phyloP scores from a whole-genome alignment of 2,797 vertebrate genomes.

The Carapus acus region DNA sequence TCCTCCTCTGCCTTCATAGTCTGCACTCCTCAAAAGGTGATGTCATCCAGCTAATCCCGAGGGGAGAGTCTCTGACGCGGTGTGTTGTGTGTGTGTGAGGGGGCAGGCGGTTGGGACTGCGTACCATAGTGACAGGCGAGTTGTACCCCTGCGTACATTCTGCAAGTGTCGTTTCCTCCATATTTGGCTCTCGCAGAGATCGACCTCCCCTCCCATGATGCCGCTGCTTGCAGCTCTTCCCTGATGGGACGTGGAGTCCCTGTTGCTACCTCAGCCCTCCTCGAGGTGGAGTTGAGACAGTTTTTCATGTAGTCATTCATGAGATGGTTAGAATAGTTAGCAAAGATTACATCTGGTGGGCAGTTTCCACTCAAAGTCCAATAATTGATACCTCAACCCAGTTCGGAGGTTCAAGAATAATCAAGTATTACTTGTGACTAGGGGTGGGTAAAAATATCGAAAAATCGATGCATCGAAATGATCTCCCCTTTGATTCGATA shows the following conservation, averaged over 20 bases:
- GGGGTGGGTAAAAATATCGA: too few species aligned
- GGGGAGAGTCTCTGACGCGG: slow-evolving; percentile 13
- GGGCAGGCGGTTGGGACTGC: not conserved
- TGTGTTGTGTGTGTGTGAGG: slow-evolving; percentile 9
- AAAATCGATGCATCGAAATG: too few species aligned
- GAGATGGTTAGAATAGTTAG: too few species aligned
- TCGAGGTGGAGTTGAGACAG: not conserved
- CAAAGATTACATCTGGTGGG: too few species aligned
- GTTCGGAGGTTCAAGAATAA: too few species aligned
- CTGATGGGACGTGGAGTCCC: not conserved
- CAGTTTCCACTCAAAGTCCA: too few species aligned
- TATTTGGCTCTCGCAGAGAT: slow-evolving; percentile 58
- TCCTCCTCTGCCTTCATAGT: slow-evolving; percentile 23
- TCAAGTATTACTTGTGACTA: too few species aligned
- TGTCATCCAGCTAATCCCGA: slow-evolving; percentile 36
- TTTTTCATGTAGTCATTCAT: too few species aligned
- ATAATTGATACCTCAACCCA: too few species aligned
- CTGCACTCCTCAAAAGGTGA: slow-evolving; percentile 35
- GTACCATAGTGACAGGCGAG: slow-evolving; percentile 1
- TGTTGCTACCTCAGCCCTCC: not conserved
- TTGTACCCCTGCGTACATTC: not conserved
- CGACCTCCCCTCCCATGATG: slow-evolving; percentile 30
- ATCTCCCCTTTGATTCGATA: too few species aligned
- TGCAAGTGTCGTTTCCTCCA: slow-evolving; percentile 49
- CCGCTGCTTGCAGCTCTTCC: slow-evolving; percentile 5